phyloP scores from a whole-genome alignment of 2,888 invertebrate species.

The Archips xylosteana region DNA sequence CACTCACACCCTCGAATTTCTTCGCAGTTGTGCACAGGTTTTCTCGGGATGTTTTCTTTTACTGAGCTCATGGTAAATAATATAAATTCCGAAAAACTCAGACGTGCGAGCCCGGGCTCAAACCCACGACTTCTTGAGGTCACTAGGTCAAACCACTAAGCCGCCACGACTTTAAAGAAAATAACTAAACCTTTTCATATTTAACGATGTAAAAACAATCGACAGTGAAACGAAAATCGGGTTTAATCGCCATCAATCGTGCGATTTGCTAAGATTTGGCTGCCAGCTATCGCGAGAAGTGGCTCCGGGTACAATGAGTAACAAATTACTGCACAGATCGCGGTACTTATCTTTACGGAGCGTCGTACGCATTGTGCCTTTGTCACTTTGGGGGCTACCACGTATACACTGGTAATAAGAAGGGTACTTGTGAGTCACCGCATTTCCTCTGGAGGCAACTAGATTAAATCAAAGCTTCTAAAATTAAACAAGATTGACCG shows the following conservation, averaged over 20 bases:
- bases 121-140: no score
- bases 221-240: slow-evolving; percentile 1
- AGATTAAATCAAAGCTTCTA: not conserved
- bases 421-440: not conserved
- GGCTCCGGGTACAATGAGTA: slow-evolving; percentile 60
- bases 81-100: no score
- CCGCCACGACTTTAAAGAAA: not conserved
- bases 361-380: slow-evolving; percentile 38
- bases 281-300: slow-evolving; percentile 61
- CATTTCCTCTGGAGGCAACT: not conserved
- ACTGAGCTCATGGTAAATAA: no score
- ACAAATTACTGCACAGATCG: slow-evolving; percentile 66
- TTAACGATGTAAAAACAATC: not conserved
- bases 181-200: not conserved
- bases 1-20: no score
- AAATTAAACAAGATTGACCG: not conserved
- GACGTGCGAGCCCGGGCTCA: no score
- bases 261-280: slow-evolving; percentile 32
- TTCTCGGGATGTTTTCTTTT: no score
- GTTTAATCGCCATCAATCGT: slow-evolving; percentile 28
- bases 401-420: slow-evolving; percentile 1
- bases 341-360: slow-evolving; percentile 48
- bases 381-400: slow-evolving; percentile 13
- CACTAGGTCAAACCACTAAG: no score
- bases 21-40: no score